These are phyloP conservation scores for Avahi laniger DNA, from an alignment of 2,797 vertebrate species.

Conservation along the genomic window DNA sequence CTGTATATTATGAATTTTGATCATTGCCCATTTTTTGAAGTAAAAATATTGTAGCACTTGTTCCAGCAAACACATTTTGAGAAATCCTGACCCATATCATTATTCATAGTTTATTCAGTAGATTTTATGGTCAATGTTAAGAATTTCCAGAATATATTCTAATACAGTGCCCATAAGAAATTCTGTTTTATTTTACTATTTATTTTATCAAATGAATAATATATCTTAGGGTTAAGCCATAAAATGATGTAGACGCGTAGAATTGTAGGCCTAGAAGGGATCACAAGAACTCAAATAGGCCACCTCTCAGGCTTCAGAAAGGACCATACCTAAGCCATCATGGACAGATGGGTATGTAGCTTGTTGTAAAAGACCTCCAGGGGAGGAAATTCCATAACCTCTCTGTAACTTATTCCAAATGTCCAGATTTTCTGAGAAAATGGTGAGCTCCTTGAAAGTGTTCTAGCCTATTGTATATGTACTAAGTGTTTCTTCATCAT, in stretches of 20 bases:
- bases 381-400: constrained; percentile 65
- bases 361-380: constrained; percentile 57
- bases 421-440: constrained; percentile 51
- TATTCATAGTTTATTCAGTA: constrained; percentile 49
- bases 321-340: constrained; percentile 63
- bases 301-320: constrained; percentile 55
- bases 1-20: not conserved
- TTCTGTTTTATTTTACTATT: constrained; percentile 65
- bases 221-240: constrained; percentile 66
- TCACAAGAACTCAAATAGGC: constrained; percentile 24
- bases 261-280: constrained; percentile 62
- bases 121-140: constrained; percentile 45
- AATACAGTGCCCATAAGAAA: constrained; percentile 57
- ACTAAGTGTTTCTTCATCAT: not conserved
- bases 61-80: constrained; percentile 13
- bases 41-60: not conserved
- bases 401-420: constrained; percentile 64
- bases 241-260: constrained; percentile 63
- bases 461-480: constrained; percentile 73
- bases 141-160: constrained; percentile 53
- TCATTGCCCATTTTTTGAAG: not conserved
- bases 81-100: constrained; percentile 19
- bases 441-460: constrained; percentile 57
- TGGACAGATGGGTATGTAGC: constrained; percentile 49
- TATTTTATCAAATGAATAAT: constrained; percentile 72